Base-by-base conservation (phyloP, 2,888 invertebrate species). In the Stenolophus ochropezus region DNA sequence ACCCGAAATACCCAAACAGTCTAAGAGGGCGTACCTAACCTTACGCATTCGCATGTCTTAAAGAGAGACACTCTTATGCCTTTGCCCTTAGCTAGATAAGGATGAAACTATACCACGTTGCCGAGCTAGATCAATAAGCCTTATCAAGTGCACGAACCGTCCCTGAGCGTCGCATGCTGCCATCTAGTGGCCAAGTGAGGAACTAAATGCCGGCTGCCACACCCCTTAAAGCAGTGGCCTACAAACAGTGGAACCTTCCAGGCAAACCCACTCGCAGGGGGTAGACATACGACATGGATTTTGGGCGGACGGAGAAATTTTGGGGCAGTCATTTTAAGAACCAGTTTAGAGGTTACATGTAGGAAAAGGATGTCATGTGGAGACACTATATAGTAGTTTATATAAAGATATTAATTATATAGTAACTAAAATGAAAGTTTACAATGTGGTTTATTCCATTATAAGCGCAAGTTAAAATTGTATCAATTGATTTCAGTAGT, bases 61-160 rank as follows among this genome's bases (percentile, higher is more conserved):
- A 20, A 73, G 23, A n/a, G 49, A 73, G 49, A 47, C 5, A 49
- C 21, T 21, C 18, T 20, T 20, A 73, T 73, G 11, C 1, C 23
- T 4, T n/a, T 25, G 2, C 49, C 20, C n/a, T n/a, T 2, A 4
- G 23, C 1, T 5, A 73, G 49, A 73, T 49, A 47, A 73, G 14
- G 73, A 69, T 3, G 16, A n/a, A 18, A 20, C 18, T 49, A 23
- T 49, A 14, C 73, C 73, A 73, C 73, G 73, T 73, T 73, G 73
- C 23, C 33, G 81, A 74, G 56, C 23, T 82, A 84, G 84, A 85
- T 85, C 85, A 84, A 85, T 85, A 85, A 83, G 84, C 81, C 82
- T 84, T 84, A 84, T 84, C 83, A 84, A 82, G 83, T 84, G 84
- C 80, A 73, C 73, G 42, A 80, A 80, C 80, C 73, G 56, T 71